These are phyloP conservation scores for Eurytoma adleriae DNA, from an alignment of 2,888 invertebrate genomes.

Conservation along the genomic window DNA sequence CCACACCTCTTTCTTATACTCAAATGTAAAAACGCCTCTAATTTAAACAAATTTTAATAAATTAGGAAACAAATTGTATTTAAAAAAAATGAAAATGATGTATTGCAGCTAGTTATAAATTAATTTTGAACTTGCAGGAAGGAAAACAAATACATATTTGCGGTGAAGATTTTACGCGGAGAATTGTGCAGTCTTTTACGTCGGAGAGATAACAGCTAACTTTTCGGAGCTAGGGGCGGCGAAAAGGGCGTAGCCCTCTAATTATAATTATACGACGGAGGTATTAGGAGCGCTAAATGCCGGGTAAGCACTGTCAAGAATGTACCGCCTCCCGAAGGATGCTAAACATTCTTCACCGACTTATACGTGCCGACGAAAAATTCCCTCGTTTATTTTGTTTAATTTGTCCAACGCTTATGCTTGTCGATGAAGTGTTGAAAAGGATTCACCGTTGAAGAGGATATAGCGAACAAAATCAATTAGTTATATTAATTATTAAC, in stretches of 20 bases:
- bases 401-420: too few relatives aligned
- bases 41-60: too few relatives aligned
- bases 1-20: too few relatives aligned
- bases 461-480: too few relatives aligned
- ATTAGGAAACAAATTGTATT: too few relatives aligned
- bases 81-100: too few relatives aligned
- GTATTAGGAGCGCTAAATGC: constrained; percentile 75
- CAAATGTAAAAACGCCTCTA: too few relatives aligned
- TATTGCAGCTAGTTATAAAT: too few relatives aligned
- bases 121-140: too few relatives aligned
- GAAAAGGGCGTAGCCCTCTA: constrained; percentile 74
- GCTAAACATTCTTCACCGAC: constrained; percentile 15
- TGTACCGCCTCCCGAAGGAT: constrained; percentile 53
- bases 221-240: constrained; percentile 65
- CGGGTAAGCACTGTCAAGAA: constrained; percentile 73
- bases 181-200: constrained; percentile 12
- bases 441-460: too few relatives aligned
- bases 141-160: constrained; percentile 10
- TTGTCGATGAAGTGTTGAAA: too few relatives aligned
- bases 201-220: constrained; percentile 29
- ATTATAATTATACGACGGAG: constrained; percentile 75
- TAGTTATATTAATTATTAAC: too few relatives aligned
- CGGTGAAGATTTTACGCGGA: constrained; percentile 21
- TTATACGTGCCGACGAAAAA: constrained; percentile 37
- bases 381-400: constrained; percentile 17